Conservation (phyloP, 1,140 invertebrate genomes). For the Tetramorium alpestre region DNA sequence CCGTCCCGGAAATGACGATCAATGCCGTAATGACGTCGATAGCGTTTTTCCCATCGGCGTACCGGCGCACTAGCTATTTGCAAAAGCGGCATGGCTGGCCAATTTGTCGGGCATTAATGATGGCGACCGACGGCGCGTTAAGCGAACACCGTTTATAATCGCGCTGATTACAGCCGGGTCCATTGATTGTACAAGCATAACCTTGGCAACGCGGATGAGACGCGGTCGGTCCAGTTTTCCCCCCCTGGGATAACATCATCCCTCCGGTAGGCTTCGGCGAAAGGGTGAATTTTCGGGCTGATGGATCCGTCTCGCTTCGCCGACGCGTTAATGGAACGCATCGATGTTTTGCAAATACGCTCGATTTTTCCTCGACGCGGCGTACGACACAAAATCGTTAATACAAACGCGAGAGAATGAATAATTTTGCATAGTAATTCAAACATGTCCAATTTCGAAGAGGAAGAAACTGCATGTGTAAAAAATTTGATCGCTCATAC, state of each 20-base stretch:
- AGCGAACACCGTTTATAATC: slow-evolving; percentile 66
- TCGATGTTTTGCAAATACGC: slow-evolving; percentile 43
- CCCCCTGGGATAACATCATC: slow-evolving; percentile 15
- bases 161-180: slow-evolving; percentile 65
- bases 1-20: slow-evolving; percentile 62
- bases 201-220: slow-evolving; percentile 45
- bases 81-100: slow-evolving; percentile 59
- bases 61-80: slow-evolving; percentile 25
- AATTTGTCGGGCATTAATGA: slow-evolving; percentile 70
- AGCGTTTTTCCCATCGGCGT: slow-evolving; percentile 1
- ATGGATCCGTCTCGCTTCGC: slow-evolving; percentile 55
- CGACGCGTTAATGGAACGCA: slow-evolving; percentile 64
- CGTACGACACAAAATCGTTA: slow-evolving; percentile 19
- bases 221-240: neutral
- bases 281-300: slow-evolving; percentile 57
- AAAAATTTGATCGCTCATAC: neutral
- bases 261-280: neutral
- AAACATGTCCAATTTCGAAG: neutral
- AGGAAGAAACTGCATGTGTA: neutral
- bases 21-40: slow-evolving; percentile 41
- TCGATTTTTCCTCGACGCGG: neutral
- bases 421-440: slow-evolving; percentile 38
- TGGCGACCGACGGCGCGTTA: slow-evolving; percentile 51
- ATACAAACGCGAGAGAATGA: slow-evolving; percentile 1
- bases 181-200: slow-evolving; percentile 70